Percentiles rank a stretch among this genome's conserved stretches.
Conservation (phyloP, 1,140 invertebrate genomes). For the Drosophila guanche region DNA sequence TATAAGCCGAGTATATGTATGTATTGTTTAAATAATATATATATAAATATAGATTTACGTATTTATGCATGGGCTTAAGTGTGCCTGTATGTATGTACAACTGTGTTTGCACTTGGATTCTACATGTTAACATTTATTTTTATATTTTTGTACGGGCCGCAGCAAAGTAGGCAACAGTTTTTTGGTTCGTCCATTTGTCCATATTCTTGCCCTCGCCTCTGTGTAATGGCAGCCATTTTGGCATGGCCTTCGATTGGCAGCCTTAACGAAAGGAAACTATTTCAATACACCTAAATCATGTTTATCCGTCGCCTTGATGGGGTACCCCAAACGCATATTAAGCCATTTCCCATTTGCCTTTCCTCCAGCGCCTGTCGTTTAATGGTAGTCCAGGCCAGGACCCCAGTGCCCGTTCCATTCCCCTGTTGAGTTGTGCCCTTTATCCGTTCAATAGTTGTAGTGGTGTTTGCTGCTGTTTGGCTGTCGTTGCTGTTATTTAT, state of each 20-base stretch:
- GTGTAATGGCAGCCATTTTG: slow-evolving; percentile 52
- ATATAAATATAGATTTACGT: slow-evolving; percentile 42
- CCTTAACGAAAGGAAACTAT: slow-evolving; percentile 55
- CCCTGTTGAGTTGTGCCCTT: slow-evolving; percentile 14
- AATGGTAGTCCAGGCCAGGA: slow-evolving; percentile 29
- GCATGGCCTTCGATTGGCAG: slow-evolving; percentile 25
- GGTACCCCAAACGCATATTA: slow-evolving; percentile 63
- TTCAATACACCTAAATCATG: slow-evolving; percentile 81
- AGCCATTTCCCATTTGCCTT: slow-evolving; percentile 71
- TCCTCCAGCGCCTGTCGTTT: slow-evolving; percentile 18
- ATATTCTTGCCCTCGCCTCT: slow-evolving; percentile 8
- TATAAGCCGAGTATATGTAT: slow-evolving; percentile 41
- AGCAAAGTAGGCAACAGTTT: slow-evolving; percentile 68
- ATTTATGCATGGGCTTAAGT: slow-evolving; percentile 43
- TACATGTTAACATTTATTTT: slow-evolving; percentile 26
- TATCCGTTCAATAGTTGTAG: slow-evolving; percentile 35
- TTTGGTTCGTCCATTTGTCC: slow-evolving; percentile 22
- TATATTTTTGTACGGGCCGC: slow-evolving; percentile 28
- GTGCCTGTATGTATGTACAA: slow-evolving; percentile 40
- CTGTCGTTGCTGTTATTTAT: slow-evolving; percentile 82
- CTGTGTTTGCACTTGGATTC: slow-evolving; percentile 40
- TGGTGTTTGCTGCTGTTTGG: slow-evolving; percentile 63
- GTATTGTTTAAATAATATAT: slow-evolving; percentile 22
- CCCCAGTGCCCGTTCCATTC: background rate
- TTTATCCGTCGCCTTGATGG: slow-evolving; percentile 75